Evolutionary conservation across 2,888 invertebrate species (phyloP), one percentile per base, ranked within the genome.

Genomic region (Volucella inanis): DNA sequence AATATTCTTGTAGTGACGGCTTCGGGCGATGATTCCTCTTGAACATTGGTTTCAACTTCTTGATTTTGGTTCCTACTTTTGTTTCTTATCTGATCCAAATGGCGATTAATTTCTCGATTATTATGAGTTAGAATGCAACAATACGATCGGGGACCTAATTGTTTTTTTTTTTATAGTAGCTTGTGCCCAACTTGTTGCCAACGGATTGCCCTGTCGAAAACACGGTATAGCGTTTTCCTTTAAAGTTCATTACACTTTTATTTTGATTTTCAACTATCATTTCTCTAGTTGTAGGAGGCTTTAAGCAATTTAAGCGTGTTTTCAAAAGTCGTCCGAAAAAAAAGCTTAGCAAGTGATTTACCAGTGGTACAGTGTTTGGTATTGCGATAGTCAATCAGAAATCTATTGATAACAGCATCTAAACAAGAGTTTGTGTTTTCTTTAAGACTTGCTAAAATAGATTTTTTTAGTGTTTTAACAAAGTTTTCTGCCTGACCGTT

Each of bases 401-500:
- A 75, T 61, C 68, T 70, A 65, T 76, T 79, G 31, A 85, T 52
- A 45, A 76, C 45, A 38, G 52, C 72, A 49, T 85, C 81, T 18
- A 84, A 45, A 67, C 64, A 41, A 15, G 14, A 12, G 11, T 80
- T 64, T 54, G 59, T 62, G 41, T 59, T 8, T 18, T 59, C 45
- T 31, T 70, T 72, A 8, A 87, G 41, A 39, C 70, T 76, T 18
- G 75, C 75, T 54, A 68, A 49, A 39, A 83, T 57, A 45, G 76
- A 82, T 22, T 54, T 83, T 84, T 89, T 89, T 54, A 88, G 70
- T 11, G 87, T 88, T 82, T 88, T 87, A 4, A 89, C 88, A 57
- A 87, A 88, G 41, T 88, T 81, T 81, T 89, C 89, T 2, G 88
- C 88, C 64, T 87, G 87, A 2, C 89, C 88, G 71, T 89, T 89